A percentile compares a stretch with the other conserved stretches of the same genome.
Evolutionary conservation across 2,888 invertebrate species (phyloP).

Genomic region (Ophraella communa): DNA sequence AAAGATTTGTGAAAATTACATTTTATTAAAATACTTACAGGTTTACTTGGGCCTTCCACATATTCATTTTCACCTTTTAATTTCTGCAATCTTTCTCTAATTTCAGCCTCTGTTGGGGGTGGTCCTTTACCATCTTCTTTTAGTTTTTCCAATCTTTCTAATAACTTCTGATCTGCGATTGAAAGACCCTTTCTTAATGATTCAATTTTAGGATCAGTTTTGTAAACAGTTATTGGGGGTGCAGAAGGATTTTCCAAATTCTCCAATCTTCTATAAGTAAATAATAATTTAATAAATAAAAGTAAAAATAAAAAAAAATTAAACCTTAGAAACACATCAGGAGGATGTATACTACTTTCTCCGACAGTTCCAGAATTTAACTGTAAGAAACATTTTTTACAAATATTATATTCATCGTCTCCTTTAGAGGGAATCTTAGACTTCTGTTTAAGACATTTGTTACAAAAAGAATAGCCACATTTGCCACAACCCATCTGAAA

Average conservation of each 20-base stretch:
- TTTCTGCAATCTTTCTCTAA: constrained; percentile 69
- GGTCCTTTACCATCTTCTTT: constrained; percentile 64
- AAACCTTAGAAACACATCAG: constrained; percentile 67
- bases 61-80: constrained; percentile 67
- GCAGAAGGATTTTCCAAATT: constrained; percentile 64
- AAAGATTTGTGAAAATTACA: background rate
- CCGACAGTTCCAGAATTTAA: constrained; percentile 45
- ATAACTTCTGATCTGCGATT: constrained; percentile 67
- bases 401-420: constrained; percentile 71
- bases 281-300: constrained; percentile 1
- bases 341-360: constrained; percentile 54
- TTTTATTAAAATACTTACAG: constrained; percentile 40
- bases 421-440: constrained; percentile 69
- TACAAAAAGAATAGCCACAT: constrained; percentile 85
- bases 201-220: constrained; percentile 55
- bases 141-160: constrained; percentile 71
- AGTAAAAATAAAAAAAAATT: background rate
- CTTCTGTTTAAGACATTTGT: constrained; percentile 79
- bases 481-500: constrained; percentile 81
- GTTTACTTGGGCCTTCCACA: constrained; percentile 54
- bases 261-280: constrained; percentile 60
- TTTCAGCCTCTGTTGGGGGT: constrained; percentile 68
- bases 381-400: constrained; percentile 64
- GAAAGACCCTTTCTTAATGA: constrained; percentile 59
- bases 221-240: constrained; percentile 66